These are phyloP conservation scores for Sphaeramia orbicularis DNA, from an alignment of 2,797 vertebrate genomes.

Conservation along the genomic window DNA sequence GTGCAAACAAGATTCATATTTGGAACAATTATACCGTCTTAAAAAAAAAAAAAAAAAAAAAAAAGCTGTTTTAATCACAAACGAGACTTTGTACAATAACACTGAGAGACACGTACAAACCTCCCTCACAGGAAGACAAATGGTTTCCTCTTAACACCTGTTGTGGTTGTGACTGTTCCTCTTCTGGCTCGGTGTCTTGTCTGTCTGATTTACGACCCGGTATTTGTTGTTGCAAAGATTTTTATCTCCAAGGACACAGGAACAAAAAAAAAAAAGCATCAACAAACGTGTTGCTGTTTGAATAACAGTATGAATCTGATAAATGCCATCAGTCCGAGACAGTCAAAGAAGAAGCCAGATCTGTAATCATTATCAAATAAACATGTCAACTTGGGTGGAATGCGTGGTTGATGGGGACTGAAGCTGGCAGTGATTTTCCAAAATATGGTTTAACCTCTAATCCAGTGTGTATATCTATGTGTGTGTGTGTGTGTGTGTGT, in stretches of 20 bases:
- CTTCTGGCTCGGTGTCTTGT: constrained; percentile 58
- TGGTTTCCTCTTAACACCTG: constrained; percentile 81
- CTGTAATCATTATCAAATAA: constrained; percentile 50
- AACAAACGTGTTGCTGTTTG: constrained; percentile 59
- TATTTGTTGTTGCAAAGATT: constrained; percentile 79
- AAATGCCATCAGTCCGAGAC: not conserved
- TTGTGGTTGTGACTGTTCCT: constrained; percentile 73
- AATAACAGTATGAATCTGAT: constrained; percentile 29
- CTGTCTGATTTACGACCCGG: constrained; percentile 72
- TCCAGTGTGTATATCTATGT: constrained; percentile 5
- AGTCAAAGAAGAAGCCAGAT: constrained; percentile 17
- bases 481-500: constrained; percentile 7
- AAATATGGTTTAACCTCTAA: constrained; percentile 50
- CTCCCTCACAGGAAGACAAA: constrained; percentile 74
- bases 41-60: no score
- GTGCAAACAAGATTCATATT: constrained; percentile 23
- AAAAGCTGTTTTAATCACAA: constrained; percentile 21
- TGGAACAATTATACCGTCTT: constrained; percentile 14
- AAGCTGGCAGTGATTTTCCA: constrained; percentile 44
- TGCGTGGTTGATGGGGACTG: constrained; percentile 50
- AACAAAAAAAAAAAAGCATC: constrained; percentile 49
- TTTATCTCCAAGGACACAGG: constrained; percentile 76
- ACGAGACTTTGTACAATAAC: constrained; percentile 20
- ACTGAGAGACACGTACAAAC: constrained; percentile 32
- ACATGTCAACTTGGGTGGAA: constrained; percentile 57